Evolutionary conservation across 2,113 vertebrate species (phyloP), one percentile per base, ranked within the genome.

Genomic region (Callopanchax toddi): DNA sequence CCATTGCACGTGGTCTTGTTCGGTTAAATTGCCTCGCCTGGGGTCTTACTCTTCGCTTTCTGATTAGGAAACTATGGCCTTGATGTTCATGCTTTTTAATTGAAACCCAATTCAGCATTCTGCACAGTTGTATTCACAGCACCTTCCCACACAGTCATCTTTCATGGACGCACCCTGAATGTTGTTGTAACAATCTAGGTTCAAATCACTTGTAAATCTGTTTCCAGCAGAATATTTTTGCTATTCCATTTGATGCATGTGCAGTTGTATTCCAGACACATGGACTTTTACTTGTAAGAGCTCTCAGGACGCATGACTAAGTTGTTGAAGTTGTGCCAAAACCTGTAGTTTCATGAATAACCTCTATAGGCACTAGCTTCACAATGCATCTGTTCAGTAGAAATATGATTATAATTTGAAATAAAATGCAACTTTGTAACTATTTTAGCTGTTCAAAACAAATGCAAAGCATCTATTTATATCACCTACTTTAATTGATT

Each of bases 81-180:
- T 91, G 88, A 93, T 91, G 86, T 92, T 86, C 87, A 77, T 79
- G 82, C 84, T 82, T 90, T 93, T 91, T 91, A 92, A 92, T 93
- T 90, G 86, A 87, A 87, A 83, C 58, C 71, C 78, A 81, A 64
- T 78, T 78, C 83, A 83, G 70, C 82, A 83, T 79, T 73, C 66
- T 85, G 66, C 82, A 63, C 11, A 55, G 79, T 75, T 81, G 71
- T 85, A 67, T 84, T 76, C 65, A 73, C 21, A 44, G 46, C 70
- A 51, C 17, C 55, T 57, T 36, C 66, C 39, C 18, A 52, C 53
- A 52, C 71, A 74, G 48, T 60, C 13, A 56, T 25, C 59, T 78
- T 66, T 78, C 60, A 68, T 59, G 71, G 85, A 88, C 88, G 89
- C 84, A 85, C 45, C 53, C 70, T 77, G 62, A 82, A 71, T 77